A percentile compares a stretch with the other conserved stretches of the same genome.
phyloP scores from a whole-genome alignment of 92 coral and sea anemone species.

The Zoanthus gigantus region DNA sequence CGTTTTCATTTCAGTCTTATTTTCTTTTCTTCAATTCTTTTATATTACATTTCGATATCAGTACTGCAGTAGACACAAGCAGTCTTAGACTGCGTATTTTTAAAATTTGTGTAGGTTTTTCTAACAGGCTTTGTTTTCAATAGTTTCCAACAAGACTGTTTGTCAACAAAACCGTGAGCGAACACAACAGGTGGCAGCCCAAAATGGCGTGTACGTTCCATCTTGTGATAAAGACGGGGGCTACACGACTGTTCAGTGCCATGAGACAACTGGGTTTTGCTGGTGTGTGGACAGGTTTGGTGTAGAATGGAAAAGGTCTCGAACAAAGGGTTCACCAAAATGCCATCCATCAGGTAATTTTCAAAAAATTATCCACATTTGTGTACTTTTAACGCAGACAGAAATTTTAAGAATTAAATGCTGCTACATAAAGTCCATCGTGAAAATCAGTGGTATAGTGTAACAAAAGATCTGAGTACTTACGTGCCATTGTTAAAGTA shows the following conservation, averaged over 20 bases:
- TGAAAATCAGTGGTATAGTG: too few relatives aligned
- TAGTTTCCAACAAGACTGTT: constrained; percentile 38
- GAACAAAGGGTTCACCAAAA: constrained; percentile 78
- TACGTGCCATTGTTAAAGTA: too few relatives aligned
- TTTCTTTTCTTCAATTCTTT: too few relatives aligned
- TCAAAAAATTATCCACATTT: neutral
- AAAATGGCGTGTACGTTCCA: constrained; percentile 71
- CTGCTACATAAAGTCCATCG: too few relatives aligned
- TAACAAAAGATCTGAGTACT: too few relatives aligned
- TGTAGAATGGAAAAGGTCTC: constrained; percentile 82
- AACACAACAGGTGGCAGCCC: constrained; percentile 17
- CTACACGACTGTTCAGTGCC: constrained; percentile 86
- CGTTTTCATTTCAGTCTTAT: too few relatives aligned
- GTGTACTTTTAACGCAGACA: neutral
- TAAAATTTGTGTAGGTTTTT: neutral
- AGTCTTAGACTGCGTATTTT: too few relatives aligned
- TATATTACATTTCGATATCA: too few relatives aligned
- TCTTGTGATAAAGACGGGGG: constrained; percentile 78
- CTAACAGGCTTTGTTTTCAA: neutral
- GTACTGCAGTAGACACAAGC: too few relatives aligned
- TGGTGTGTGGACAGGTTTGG: constrained; percentile 92
- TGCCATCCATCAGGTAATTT: constrained; percentile 73
- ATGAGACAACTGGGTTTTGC: constrained; percentile 83
- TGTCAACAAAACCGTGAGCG: constrained; percentile 42
- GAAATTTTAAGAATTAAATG: too few relatives aligned